These are phyloP conservation scores for Danio tinwini DNA, from an alignment of 2,797 vertebrate species.

Conservation along the genomic window DNA sequence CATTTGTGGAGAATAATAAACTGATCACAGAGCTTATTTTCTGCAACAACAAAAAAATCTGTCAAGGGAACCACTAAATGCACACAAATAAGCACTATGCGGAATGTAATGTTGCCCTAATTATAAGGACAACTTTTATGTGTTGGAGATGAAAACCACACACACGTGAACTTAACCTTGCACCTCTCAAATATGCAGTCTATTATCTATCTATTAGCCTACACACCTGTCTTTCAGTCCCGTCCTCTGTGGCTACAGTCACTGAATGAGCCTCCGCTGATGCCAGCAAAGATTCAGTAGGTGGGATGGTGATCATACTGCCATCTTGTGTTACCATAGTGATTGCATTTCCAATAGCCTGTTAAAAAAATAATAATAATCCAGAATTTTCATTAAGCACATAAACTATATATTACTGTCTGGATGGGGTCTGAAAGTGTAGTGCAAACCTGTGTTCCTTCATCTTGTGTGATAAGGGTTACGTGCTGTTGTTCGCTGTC, in stretches of 20 bases:
- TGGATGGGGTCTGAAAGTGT: neutral
- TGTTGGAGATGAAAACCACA: neutral
- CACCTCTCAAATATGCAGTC: neutral
- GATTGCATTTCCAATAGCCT: slow-evolving; percentile 92
- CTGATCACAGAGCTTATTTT: no score
- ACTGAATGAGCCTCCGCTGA: slow-evolving; percentile 87
- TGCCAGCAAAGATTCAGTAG: slow-evolving; percentile 87
- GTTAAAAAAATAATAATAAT: slow-evolving; percentile 53
- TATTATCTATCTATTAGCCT: accelerated
- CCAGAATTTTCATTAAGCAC: neutral
- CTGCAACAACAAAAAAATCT: no score
- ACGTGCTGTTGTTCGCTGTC: slow-evolving; percentile 87
- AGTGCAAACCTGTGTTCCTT: slow-evolving; percentile 86
- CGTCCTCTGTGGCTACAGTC: slow-evolving; percentile 92
- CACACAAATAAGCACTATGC: neutral
- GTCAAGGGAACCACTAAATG: neutral
- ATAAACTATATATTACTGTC: neutral
- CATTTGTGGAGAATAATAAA: no score
- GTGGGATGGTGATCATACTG: slow-evolving; percentile 93
- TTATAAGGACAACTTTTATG: neutral
- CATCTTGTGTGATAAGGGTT: slow-evolving; percentile 92
- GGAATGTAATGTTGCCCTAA: neutral
- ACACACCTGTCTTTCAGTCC: slow-evolving; percentile 90
- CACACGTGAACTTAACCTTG: neutral
- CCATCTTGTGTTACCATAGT: slow-evolving; percentile 98